Percentiles rank a stretch among this genome's conserved stretches.
These are phyloP conservation scores for Apotomis betuletana DNA, from an alignment of 2,888 invertebrate species.

Conservation along the genomic window DNA sequence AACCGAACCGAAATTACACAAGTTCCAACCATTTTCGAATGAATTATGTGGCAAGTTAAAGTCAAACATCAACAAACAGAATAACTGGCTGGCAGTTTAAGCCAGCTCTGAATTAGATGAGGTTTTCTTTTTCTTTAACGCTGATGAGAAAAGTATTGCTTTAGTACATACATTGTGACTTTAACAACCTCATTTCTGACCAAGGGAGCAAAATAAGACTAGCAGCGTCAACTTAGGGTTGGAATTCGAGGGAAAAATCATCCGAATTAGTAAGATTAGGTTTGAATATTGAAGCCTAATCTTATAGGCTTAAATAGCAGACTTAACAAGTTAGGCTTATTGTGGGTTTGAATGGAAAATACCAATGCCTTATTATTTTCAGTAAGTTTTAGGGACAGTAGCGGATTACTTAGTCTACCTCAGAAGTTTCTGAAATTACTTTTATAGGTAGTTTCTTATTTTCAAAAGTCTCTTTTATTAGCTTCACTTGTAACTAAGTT, in stretches of 20 bases:
- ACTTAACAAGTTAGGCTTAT: neutral
- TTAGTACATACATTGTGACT: neutral
- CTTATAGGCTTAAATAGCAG: neutral
- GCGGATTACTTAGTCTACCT: too few species aligned
- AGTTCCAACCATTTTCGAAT: constrained; percentile 23
- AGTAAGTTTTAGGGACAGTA: neutral
- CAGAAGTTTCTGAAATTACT: too few species aligned
- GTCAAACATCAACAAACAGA: constrained; percentile 31
- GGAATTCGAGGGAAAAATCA: neutral
- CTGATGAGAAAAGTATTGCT: constrained; percentile 8
- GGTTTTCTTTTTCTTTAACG: constrained; percentile 2
- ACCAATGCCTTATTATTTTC: neutral
- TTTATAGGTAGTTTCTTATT: too few species aligned
- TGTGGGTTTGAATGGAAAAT: neutral
- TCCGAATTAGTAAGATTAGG: neutral
- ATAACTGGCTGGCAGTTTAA: constrained; percentile 15
- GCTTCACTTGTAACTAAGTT: too few species aligned
- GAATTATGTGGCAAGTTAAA: constrained; percentile 15
- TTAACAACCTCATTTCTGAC: neutral
- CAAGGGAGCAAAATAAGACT: neutral
- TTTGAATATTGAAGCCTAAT: neutral
- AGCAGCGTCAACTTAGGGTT: neutral
- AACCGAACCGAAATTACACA: constrained; percentile 25
- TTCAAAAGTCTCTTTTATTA: too few species aligned
- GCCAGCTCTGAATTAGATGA: constrained; percentile 4